Conservation (phyloP, 2,888 invertebrate genomes). For the Dicycla oo region DNA sequence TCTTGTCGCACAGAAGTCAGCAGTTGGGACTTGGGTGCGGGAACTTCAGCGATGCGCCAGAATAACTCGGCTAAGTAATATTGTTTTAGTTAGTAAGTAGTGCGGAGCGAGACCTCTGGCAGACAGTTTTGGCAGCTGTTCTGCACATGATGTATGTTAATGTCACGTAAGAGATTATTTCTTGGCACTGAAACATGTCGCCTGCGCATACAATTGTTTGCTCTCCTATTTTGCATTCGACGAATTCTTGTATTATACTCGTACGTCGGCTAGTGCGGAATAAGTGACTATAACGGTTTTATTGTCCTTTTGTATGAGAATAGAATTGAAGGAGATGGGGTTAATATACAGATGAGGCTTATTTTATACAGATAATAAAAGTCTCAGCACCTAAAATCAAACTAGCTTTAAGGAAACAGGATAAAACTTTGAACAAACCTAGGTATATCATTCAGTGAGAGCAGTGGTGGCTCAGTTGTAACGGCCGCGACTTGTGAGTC, state of each 20-base stretch:
- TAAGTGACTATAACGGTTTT: conserved; percentile 60
- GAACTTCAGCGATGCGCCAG: conserved; percentile 51
- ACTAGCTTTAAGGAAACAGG: neutral
- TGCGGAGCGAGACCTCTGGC: conserved; percentile 77
- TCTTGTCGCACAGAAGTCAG: conserved; percentile 44
- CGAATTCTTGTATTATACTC: conserved; percentile 60
- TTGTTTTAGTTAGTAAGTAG: conserved; percentile 87
- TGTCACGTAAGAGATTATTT: conserved; percentile 89
- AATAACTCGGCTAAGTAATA: conserved; percentile 83
- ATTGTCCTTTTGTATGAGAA: conserved; percentile 47
- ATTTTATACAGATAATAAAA: neutral
- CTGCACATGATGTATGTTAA: conserved; percentile 87
- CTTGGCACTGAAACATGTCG: conserved; percentile 84
- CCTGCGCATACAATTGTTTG: conserved; percentile 79
- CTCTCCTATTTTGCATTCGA: conserved; percentile 79
- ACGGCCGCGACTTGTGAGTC: too few relatives aligned
- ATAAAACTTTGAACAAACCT: neutral
- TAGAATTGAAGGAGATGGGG: conserved; percentile 27
- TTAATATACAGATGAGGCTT: conserved; percentile 19
- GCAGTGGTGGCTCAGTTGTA: too few relatives aligned
- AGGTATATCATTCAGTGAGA: too few relatives aligned
- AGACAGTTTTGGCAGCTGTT: conserved; percentile 87
- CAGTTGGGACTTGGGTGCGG: conserved; percentile 26
- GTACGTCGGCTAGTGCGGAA: conserved; percentile 61
- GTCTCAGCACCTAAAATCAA: neutral